Base-by-base conservation (phyloP, 2,797 vertebrate genomes). In the Arctocebus calabarensis region DNA sequence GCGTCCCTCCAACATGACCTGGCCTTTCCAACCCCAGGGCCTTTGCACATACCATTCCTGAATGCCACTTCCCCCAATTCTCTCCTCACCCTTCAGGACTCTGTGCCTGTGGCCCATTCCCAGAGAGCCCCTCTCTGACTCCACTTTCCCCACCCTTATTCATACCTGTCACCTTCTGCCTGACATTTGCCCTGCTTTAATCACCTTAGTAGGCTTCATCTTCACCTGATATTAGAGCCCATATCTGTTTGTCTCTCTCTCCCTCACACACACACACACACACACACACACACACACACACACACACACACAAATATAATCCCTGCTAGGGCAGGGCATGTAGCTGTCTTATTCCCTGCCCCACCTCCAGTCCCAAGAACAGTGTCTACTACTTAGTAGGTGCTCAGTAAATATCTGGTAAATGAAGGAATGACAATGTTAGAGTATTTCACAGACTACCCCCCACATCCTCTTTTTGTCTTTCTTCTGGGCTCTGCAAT, bases 11-110 rank as follows among this genome's bases (percentile, higher is more conserved):
- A 25, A 70, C 23, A 62, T 0, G 13, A 1, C 10, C 12, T 34
- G 40, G 90, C 19, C 88, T 34, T 55, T 82, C 10, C 85, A 62
- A 43, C 82, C 74, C 88, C 85, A 73, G 94, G 90, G 32, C 79
- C 86, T 94, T 92, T 91, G 88, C 94, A 92, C 12, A 43, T 0
- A 59, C 74, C 7, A 29, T 27, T 55, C 27, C 14, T 73, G 70
- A 70, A 70, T 23, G 68, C 64, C 7, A 17, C n/a, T 55, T 74
- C 29, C 16, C 77, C 48, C 1, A 3, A 19, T 22, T 45, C 68
- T 78, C 12, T 8, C 74, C 66, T 27, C 1, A 7, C 52, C 45
- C 84, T 87, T 27, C 37, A 81, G 83, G 64, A 5, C 73, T 37
- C 88, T 32, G 37, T 43, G 48, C 45, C 9, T 12, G 14, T 19